Evolutionary conservation across 2,888 invertebrate species (phyloP).

Genomic region (Drosophila peninsularis): DNA sequence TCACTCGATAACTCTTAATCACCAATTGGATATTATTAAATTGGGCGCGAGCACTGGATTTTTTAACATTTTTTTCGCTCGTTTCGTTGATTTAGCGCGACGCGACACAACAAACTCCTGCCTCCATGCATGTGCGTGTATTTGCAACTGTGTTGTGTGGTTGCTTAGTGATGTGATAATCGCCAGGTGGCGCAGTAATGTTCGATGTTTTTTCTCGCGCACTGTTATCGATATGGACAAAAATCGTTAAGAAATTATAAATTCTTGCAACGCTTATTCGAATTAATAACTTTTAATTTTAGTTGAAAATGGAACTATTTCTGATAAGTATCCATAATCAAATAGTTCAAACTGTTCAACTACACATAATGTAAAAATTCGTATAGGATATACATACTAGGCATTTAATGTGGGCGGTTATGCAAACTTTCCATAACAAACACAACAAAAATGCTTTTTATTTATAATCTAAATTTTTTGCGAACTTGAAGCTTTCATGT

Average conservation of each 20-base stretch:
- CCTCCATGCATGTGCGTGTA: constrained; percentile 43
- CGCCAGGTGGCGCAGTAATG: background rate
- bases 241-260: constrained; percentile 1
- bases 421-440: background rate
- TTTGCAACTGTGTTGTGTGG: constrained; percentile 34
- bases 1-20: constrained; percentile 10
- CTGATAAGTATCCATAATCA: background rate
- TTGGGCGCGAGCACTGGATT: constrained; percentile 28
- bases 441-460: background rate
- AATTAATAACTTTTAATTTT: background rate
- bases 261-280: background rate
- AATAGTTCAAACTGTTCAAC: background rate
- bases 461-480: background rate
- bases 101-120: constrained; percentile 69
- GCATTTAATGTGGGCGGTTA: background rate
- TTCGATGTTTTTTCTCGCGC: constrained; percentile 9
- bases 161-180: constrained; percentile 49
- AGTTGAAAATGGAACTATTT: too few relatives aligned
- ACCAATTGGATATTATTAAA: constrained; percentile 51
- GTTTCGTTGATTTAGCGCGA: constrained; percentile 63
- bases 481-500: constrained; percentile 35
- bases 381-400: too few relatives aligned
- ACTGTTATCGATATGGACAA: constrained; percentile 27
- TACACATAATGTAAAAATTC: too few relatives aligned
- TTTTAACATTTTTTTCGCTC: constrained; percentile 59